These are phyloP conservation scores for Hemistola chrysoprasaria DNA, from an alignment of 2,888 invertebrate species.

Conservation along the genomic window DNA sequence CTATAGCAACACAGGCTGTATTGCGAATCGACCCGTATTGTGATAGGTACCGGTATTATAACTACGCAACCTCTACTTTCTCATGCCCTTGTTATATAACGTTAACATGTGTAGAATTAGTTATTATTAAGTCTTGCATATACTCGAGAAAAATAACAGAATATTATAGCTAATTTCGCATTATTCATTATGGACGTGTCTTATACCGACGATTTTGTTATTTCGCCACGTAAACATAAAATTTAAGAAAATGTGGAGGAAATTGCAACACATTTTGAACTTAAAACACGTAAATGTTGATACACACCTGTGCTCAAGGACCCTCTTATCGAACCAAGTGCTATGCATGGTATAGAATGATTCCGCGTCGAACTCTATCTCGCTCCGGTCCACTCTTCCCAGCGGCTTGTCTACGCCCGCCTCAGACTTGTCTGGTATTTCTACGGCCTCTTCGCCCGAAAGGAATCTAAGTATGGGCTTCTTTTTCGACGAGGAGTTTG, in stretches of 20 bases:
- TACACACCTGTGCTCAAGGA: slow-evolving; percentile 82
- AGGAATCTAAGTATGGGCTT: slow-evolving; percentile 65
- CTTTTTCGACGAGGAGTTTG: slow-evolving; percentile 76
- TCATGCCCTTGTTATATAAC: no score
- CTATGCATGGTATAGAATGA: slow-evolving; percentile 69
- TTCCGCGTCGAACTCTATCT: slow-evolving; percentile 80
- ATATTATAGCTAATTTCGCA: no score
- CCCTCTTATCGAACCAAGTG: slow-evolving; percentile 81
- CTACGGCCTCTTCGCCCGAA: slow-evolving; percentile 66
- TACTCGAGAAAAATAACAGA: no score
- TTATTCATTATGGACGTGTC: no score
- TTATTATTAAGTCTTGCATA: no score
- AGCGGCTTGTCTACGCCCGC: slow-evolving; percentile 67
- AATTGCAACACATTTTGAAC: slow-evolving; percentile 2
- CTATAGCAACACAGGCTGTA: no score
- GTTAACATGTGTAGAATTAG: no score
- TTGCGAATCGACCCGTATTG: no score
- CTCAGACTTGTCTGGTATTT: slow-evolving; percentile 72
- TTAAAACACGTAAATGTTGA: slow-evolving; percentile 6
- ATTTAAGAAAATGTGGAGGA: not conserved
- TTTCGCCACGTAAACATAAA: slow-evolving; percentile 1
- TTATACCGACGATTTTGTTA: not conserved
- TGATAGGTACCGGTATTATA: no score
- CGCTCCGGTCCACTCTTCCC: slow-evolving; percentile 61
- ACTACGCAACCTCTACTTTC: no score